Evolutionary conservation across 2,888 invertebrate genomes (phyloP), one percentile per base, ranked within the genome.

Genomic region (Nemapogon koenigi): DNA sequence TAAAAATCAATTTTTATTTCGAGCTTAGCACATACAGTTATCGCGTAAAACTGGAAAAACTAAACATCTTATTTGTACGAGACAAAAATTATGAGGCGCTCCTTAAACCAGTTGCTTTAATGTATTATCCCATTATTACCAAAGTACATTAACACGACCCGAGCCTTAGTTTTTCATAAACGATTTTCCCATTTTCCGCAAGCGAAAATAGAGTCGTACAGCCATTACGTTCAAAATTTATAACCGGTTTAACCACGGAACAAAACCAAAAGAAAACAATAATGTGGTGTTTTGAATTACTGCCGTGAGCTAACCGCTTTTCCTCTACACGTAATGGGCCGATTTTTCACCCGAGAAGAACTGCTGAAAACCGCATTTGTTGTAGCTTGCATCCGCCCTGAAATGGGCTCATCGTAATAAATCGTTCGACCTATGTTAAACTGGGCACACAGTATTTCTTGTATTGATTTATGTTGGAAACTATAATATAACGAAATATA

Each of bases 261-360:
- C 62, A 62, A 62, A 69, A 68, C 58, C 53, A 57, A 54, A 65
- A 59, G 59, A 66, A 69, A 70, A 72, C 71, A 73, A 66, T 73
- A 72, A 75, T 65, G 72, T 69, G 73, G 65, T 73, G 62, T 69
- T 72, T 69, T 72, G 73, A 73, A 72, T 69, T 33, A 33, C 33
- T 64, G 55, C 61, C 43, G 45, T 44, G 53, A 56, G 54, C 52
- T 33, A 54, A 52, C 52, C 49, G 50, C 59, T 55, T 56, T 56
- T 57, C 62, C 57, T 57, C 49, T 49, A 49, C 46, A 49, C 45
- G 54, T 70, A 71, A 71, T 73, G 60, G 66, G 52, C 48, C 64
- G 61, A 75, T 75, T 76, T 75, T 73, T 76, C 73, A 70, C 60
- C 51, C 57, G 55, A 57, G 60, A 58, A 57, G 62, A 69, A 64